Percentiles rank a stretch among this genome's conserved stretches.
Conservation (phyloP, 2,797 vertebrate genomes). For the Fundulus diaphanus region DNA sequence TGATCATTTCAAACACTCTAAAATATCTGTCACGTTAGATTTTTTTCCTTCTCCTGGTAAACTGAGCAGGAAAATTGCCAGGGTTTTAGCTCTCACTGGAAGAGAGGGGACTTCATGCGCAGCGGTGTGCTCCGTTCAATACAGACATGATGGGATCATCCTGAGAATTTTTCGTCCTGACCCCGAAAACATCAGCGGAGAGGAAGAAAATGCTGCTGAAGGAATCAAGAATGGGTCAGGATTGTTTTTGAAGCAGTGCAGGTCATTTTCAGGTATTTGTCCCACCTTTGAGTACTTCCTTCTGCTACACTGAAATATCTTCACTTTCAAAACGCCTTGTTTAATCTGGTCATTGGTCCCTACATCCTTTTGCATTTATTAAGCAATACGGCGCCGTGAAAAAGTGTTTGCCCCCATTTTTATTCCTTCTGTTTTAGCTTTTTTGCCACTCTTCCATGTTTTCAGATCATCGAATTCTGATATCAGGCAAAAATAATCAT, state of each 20-base stretch:
- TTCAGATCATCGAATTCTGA: neutral
- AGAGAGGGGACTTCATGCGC: conserved; percentile 32
- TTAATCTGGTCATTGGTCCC: neutral
- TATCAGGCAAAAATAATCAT: neutral
- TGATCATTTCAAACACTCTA: conserved; percentile 63
- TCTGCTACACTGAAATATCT: neutral
- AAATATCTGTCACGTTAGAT: conserved; percentile 60
- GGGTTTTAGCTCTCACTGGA: conserved; percentile 37
- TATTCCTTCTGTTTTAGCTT: neutral
- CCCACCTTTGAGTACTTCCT: neutral
- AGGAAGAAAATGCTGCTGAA: neutral
- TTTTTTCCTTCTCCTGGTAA: conserved; percentile 56
- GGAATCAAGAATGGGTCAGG: neutral
- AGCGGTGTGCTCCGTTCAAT: conserved; percentile 33
- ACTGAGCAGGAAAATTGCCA: conserved; percentile 47
- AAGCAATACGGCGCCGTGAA: neutral
- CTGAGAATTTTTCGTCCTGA: conserved; percentile 38
- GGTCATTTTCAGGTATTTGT: neutral
- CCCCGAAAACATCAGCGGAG: neutral
- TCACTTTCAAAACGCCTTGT: neutral
- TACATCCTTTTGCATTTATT: neutral
- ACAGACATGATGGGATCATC: conserved; percentile 43
- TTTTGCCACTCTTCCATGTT: neutral
- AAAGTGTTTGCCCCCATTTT: neutral
- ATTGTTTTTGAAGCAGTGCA: neutral